Evolutionary conservation across 2,888 invertebrate species (phyloP).

Genomic region (Blastobasis adustella): DNA sequence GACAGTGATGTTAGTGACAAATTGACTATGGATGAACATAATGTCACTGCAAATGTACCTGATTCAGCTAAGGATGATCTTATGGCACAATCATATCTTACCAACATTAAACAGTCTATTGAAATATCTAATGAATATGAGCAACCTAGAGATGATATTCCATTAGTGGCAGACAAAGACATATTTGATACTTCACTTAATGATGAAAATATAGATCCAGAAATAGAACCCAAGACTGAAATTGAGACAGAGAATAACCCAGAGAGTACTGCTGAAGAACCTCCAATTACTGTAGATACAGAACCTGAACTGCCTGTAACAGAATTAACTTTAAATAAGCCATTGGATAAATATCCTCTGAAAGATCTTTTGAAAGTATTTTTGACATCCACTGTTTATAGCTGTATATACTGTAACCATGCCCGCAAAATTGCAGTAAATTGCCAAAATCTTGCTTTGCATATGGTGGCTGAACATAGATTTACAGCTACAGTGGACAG

Average conservation of each 20-base stretch:
- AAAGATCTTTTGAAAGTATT: slow-evolving; percentile 84
- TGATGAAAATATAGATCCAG: slow-evolving; percentile 31
- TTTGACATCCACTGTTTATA: slow-evolving; percentile 78
- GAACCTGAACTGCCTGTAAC: slow-evolving; percentile 75
- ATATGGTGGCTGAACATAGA: slow-evolving; percentile 86
- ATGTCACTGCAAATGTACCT: slow-evolving; percentile 21
- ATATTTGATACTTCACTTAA: slow-evolving; percentile 32
- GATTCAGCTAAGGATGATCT: slow-evolving; percentile 16
- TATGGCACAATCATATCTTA: slow-evolving; percentile 9
- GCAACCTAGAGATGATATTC: slow-evolving; percentile 12
- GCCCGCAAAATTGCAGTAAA: slow-evolving; percentile 89
- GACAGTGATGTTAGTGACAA: slow-evolving; percentile 78
- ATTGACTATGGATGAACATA: slow-evolving; percentile 73
- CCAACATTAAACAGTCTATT: slow-evolving; percentile 14
- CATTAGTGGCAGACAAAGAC: slow-evolving; percentile 11
- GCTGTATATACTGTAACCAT: slow-evolving; percentile 90
- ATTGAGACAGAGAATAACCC: slow-evolving; percentile 33
- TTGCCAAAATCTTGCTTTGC: slow-evolving; percentile 85
- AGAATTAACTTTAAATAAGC: slow-evolving; percentile 83
- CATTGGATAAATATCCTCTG: slow-evolving; percentile 83
- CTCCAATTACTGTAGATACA: slow-evolving; percentile 32
- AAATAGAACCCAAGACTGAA: slow-evolving; percentile 50
- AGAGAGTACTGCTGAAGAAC: slow-evolving; percentile 34
- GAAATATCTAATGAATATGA: slow-evolving; percentile 21
- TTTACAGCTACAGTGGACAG: slow-evolving; percentile 87